Evolutionary conservation across 2,113 vertebrate genomes (phyloP), one percentile per base, ranked within the genome.

Genomic region (Callionymus lyra): DNA sequence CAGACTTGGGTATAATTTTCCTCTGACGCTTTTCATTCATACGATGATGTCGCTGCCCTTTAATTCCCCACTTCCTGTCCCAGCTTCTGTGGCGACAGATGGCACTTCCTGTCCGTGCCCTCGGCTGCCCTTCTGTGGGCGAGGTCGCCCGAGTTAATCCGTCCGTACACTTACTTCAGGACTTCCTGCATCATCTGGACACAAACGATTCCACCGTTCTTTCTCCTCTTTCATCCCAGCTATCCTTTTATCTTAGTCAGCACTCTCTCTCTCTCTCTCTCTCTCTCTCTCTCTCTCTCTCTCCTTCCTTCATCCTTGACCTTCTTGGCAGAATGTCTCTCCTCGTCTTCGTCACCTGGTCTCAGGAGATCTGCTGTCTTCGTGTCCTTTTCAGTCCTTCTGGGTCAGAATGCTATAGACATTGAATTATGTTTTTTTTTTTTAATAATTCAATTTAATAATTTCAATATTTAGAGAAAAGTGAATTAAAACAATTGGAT

Each of bases 91-190:
- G 2, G 17, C 12, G 10, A 12, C 53, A 63, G 70, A 63, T 47
- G 65, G 39, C 48, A 3, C 37, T 38, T 41, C 32, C 44, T 47
- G 57, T 61, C 59, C 21, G 4, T 75, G 66, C 34, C 16, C 48
- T 12, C 41, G n/a, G 42, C 41, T 3, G 31, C 19, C 34, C 21
- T 3, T 48, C 53, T 50, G 50, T 16, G 46, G 53, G 54, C 47
- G 53, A 6, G 10, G 68, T 41, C 46, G 34, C 50, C 50, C 51
- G 56, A 37, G 47, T 50, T 51, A 65, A 69, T 66, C 63, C 60
- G 68, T 76, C 72, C 34, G 41, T 48, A 50, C 41, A 47, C n/a
- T n/a, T n/a, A n/a, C n/a, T n/a, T n/a, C 44, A 55, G 38, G 31
- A 6, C 55, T 27, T 18, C 1, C 27, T 39, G 38, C n/a, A 37